A percentile compares a stretch with the other conserved stretches of the same genome.
phyloP scores from a whole-genome alignment of 2,797 vertebrate species.

The Percopsis omiscomaycus region DNA sequence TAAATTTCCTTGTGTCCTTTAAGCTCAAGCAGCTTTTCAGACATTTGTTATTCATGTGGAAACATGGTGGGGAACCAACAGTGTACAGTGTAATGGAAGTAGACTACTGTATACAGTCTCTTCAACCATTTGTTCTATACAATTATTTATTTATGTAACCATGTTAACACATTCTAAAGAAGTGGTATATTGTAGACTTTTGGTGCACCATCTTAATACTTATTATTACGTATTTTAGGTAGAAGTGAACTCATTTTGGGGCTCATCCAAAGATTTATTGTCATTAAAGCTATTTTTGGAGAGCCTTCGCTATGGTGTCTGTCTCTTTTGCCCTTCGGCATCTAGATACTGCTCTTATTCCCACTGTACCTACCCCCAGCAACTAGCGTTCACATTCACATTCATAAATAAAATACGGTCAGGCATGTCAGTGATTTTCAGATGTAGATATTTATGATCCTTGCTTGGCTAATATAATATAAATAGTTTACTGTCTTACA shows the following conservation, averaged over 20 bases:
- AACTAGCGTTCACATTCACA: not conserved
- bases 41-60: conserved; percentile 68
- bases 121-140: too few relatives aligned
- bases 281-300: conserved; percentile 62
- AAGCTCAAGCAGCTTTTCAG: conserved; percentile 59
- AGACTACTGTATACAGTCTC: too few relatives aligned
- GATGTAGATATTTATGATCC: too few relatives aligned
- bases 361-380: not conserved
- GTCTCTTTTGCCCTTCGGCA: conserved; percentile 28
- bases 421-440: too few relatives aligned
- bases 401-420: too few relatives aligned
- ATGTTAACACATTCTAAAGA: too few relatives aligned
- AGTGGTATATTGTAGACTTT: not conserved
- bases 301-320: conserved; percentile 27
- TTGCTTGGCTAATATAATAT: too few relatives aligned
- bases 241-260: conserved; percentile 26
- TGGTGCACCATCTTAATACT: conserved; percentile 7
- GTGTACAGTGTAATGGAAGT: not conserved
- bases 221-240: conserved; percentile 23
- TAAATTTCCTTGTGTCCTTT: conserved; percentile 61
- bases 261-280: conserved; percentile 31
- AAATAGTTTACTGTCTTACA: too few relatives aligned
- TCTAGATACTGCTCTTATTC: conserved; percentile 40
- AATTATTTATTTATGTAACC: too few relatives aligned
- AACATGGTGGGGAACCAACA: conserved; percentile 52